These are phyloP conservation scores for Microctonus hyperodae DNA, from an alignment of 2,888 invertebrate genomes.

Conservation along the genomic window DNA sequence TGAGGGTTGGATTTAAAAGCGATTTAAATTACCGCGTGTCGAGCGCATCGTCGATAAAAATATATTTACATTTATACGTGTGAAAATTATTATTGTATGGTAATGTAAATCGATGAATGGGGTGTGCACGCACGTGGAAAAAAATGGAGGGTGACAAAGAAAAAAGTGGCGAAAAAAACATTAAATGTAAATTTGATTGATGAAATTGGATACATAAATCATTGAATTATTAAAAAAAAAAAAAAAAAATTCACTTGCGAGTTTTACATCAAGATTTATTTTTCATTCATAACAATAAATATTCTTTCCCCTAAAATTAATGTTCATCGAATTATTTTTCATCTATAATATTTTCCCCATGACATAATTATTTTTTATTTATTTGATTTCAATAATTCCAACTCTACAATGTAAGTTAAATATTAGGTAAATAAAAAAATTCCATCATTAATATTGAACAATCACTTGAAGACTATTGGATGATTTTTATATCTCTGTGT, in stretches of 20 bases:
- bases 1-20: background rate
- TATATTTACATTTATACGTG: background rate
- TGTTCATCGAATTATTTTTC: background rate
- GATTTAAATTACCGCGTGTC: background rate
- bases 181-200: background rate
- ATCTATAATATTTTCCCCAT: background rate
- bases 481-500: background rate
- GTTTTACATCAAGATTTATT: background rate
- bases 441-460: background rate
- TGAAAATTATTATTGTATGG: background rate
- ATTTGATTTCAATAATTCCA: background rate
- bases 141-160: background rate
- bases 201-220: background rate
- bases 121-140: background rate
- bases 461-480: background rate
- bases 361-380: too few species aligned
- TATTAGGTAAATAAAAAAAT: background rate
- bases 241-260: background rate
- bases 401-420: background rate
- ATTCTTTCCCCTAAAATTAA: too few species aligned
- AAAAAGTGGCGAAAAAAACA: background rate
- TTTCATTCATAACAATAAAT: background rate
- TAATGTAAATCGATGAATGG: background rate
- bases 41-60: background rate
- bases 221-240: background rate